phyloP scores from a whole-genome alignment of 2,797 vertebrate genomes.

The Crossoptilon crossoptilon region DNA sequence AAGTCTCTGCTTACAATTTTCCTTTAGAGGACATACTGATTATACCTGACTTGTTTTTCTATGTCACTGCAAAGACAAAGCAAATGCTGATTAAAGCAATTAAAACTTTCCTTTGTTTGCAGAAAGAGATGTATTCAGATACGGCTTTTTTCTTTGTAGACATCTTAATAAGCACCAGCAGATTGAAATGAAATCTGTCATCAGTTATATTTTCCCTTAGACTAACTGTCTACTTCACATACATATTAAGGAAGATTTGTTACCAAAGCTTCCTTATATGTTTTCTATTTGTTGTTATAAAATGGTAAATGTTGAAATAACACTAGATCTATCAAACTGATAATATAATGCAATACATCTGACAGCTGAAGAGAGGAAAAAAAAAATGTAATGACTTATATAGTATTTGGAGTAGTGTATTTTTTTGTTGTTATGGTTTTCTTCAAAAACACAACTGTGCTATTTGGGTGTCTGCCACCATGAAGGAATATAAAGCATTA shows the following conservation, averaged over 20 bases:
- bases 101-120: constrained; percentile 98
- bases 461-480: constrained; percentile 78
- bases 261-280: constrained; percentile 85
- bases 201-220: constrained; percentile 89
- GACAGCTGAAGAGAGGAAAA: constrained; percentile 76
- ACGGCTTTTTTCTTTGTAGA: constrained; percentile 89
- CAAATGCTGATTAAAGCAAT: constrained; percentile 98
- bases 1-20: constrained; percentile 77
- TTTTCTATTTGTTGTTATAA: constrained; percentile 85
- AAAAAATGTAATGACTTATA: constrained; percentile 77
- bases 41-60: constrained; percentile 90
- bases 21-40: constrained; percentile 89
- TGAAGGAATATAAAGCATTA: constrained; percentile 78
- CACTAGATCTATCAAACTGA: constrained; percentile 83
- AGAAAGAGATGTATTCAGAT: constrained; percentile 86
- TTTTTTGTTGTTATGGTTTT: constrained; percentile 75
- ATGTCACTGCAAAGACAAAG: constrained; percentile 93
- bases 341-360: constrained; percentile 80
- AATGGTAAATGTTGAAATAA: constrained; percentile 82
- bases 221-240: constrained; percentile 85
- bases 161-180: constrained; percentile 96
- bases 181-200: constrained; percentile 99
- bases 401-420: constrained; percentile 74
- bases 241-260: constrained; percentile 92
- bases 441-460: constrained; percentile 76